Percentiles rank a stretch among this genome's conserved stretches.
These are phyloP conservation scores for Amphimallon solstitiale DNA, from an alignment of 2,888 invertebrate genomes.

Conservation along the genomic window DNA sequence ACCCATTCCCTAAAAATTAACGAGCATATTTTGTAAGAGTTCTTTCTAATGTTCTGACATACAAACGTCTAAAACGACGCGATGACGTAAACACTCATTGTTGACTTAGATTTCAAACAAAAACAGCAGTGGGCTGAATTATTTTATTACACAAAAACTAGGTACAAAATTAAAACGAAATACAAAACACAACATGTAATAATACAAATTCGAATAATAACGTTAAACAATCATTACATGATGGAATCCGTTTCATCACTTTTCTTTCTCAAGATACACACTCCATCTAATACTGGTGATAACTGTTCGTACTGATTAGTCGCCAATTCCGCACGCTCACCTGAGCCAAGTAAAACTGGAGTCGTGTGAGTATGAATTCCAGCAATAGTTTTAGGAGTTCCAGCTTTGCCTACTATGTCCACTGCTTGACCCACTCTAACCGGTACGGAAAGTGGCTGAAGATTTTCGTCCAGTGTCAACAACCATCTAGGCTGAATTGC, in stretches of 20 bases:
- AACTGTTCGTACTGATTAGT: slow-evolving; percentile 94
- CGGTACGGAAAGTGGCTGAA: slow-evolving; percentile 89
- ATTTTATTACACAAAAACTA: too few species aligned
- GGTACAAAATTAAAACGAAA: neutral
- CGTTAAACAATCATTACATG: slow-evolving; percentile 11
- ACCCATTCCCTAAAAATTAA: too few species aligned
- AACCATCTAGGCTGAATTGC: slow-evolving; percentile 99
- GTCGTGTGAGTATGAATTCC: slow-evolving; percentile 99
- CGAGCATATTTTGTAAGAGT: too few species aligned
- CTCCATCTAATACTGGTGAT: slow-evolving; percentile 96
- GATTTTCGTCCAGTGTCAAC: slow-evolving; percentile 93
- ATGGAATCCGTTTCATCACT: slow-evolving; percentile 37
- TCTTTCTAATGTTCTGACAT: too few species aligned
- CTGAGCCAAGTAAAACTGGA: slow-evolving; percentile 93
- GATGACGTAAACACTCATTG: too few species aligned
- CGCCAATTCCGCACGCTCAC: slow-evolving; percentile 96
- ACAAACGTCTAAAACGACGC: too few species aligned
- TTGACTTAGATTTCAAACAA: too few species aligned
- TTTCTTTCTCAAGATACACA: slow-evolving; percentile 96
- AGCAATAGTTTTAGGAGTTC: slow-evolving; percentile 98
- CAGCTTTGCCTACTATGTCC: slow-evolving; percentile 98
- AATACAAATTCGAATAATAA: neutral
- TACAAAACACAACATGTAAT: neutral
- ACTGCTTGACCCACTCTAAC: slow-evolving; percentile 95
- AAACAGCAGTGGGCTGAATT: too few species aligned